Evolutionary conservation across 1,140 invertebrate genomes (phyloP).

Genomic region (Holcopasites calliopsidis): DNA sequence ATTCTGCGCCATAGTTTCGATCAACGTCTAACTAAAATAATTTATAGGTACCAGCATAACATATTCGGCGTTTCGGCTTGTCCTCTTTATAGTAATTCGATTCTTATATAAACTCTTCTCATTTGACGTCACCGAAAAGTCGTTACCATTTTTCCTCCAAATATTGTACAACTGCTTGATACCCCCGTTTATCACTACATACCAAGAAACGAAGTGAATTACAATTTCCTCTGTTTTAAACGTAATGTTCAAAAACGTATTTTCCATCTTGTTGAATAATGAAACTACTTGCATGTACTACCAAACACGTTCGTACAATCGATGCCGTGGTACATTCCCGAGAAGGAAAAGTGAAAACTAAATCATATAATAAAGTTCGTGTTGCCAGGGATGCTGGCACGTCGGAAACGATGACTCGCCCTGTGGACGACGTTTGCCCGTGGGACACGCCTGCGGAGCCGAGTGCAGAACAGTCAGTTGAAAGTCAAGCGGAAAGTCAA

Average conservation of each 20-base stretch:
- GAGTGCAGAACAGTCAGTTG: slow-evolving; percentile 64
- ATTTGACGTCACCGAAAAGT: too few relatives aligned
- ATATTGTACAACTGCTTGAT: too few relatives aligned
- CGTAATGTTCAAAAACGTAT: too few relatives aligned
- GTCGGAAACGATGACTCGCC: slow-evolving; percentile 77
- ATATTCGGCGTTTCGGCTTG: too few relatives aligned
- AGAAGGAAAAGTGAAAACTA: slow-evolving; percentile 66
- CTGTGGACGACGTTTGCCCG: slow-evolving; percentile 84
- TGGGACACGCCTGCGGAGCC: slow-evolving; percentile 81
- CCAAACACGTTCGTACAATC: slow-evolving; percentile 5
- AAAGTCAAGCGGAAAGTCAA: slow-evolving; percentile 49
- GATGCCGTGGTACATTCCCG: slow-evolving; percentile 16
- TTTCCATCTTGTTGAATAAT: too few relatives aligned
- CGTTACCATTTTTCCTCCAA: background rate
- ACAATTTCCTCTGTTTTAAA: too few relatives aligned
- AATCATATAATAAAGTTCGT: slow-evolving; percentile 76
- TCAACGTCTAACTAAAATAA: background rate
- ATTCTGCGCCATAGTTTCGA: background rate
- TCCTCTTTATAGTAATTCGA: background rate
- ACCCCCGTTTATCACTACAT: too few relatives aligned
- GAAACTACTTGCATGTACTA: slow-evolving; percentile 8
- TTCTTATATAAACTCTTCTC: background rate
- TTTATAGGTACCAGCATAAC: background rate
- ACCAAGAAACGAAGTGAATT: too few relatives aligned
- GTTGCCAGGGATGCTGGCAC: slow-evolving; percentile 77